Base-by-base conservation (phyloP, 2,888 invertebrate species). In the Trissolcus brochymenae region DNA sequence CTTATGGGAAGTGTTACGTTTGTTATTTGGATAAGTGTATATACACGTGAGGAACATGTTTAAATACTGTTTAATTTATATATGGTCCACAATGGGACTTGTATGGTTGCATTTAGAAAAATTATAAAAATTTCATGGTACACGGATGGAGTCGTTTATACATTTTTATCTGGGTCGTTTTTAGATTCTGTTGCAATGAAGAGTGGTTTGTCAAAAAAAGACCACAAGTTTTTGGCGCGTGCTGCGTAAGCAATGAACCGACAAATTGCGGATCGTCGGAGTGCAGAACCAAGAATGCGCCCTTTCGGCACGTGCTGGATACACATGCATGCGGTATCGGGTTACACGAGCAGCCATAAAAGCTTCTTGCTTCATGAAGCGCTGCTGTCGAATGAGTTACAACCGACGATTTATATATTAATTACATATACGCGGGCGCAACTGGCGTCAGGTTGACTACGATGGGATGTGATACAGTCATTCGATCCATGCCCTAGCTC, bases 241-340 rank as follows among this genome's bases (percentile, higher is more conserved):
- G 17, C 49, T 55, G 61, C 51, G 49, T 60, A 78, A 71, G 78
- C 75, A 73, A 62, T 65, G 78, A 75, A 75, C 78, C 71, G 71
- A 78, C 67, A 78, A 78, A 78, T 78, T 78, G 61, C 65, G 68
- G 60, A 74, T 74, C 67, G 73, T 25, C 61, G 35, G 21, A 61
- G 60, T 62, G 72, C 68, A 49, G 77, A 73, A 61, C 65, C 53
- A 61, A 16, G 78, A 75, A 78, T 71, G 71, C 78, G 71, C 78
- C 75, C 78, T 78, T 71, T 78, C 74, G 78, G 78, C 74, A 71
- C 78, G 78, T 78, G 78, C 78, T 66, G 53, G 75, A 78, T 78
- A 72, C 71, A 76, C 65, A 71, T 29, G 53, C 61, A 54, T 54
- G 25, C 46, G 71, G 77, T 77, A 68, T 78, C 61, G 46, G 65